Evolutionary conservation across 2,113 vertebrate genomes (phyloP).

Genomic region (Macaca nemestrina): DNA sequence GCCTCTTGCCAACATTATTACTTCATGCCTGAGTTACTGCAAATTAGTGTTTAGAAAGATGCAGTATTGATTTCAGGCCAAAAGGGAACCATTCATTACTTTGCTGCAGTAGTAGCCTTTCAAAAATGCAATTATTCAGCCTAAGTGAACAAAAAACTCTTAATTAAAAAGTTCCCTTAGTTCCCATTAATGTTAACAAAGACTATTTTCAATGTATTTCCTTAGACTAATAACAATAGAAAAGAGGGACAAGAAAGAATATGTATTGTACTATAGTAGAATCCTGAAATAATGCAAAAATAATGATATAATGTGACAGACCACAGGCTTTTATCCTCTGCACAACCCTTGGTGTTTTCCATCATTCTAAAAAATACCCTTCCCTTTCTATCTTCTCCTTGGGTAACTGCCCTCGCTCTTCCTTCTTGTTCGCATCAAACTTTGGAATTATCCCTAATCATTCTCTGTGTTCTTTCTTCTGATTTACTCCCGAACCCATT

Average conservation of each 20-base stretch:
- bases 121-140: background rate
- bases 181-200: background rate
- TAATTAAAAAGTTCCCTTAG: background rate
- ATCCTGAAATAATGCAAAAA: background rate
- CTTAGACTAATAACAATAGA: background rate
- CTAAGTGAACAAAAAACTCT: background rate
- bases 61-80: background rate
- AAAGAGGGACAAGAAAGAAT: background rate
- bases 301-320: background rate
- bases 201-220: conserved; percentile 10
- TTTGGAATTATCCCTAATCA: background rate
- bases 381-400: background rate
- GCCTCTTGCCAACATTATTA: background rate
- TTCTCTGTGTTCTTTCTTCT: background rate
- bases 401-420: background rate
- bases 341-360: background rate
- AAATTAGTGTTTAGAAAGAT: conserved; percentile 52
- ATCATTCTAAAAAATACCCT: background rate
- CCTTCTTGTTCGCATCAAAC: background rate
- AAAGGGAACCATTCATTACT: background rate
- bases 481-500: background rate
- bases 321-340: background rate
- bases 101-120: background rate
- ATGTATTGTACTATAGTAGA: background rate
- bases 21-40: conserved; percentile 43